These are phyloP conservation scores for Erethizon dorsatum DNA, from an alignment of 2,797 vertebrate genomes.

Conservation along the genomic window DNA sequence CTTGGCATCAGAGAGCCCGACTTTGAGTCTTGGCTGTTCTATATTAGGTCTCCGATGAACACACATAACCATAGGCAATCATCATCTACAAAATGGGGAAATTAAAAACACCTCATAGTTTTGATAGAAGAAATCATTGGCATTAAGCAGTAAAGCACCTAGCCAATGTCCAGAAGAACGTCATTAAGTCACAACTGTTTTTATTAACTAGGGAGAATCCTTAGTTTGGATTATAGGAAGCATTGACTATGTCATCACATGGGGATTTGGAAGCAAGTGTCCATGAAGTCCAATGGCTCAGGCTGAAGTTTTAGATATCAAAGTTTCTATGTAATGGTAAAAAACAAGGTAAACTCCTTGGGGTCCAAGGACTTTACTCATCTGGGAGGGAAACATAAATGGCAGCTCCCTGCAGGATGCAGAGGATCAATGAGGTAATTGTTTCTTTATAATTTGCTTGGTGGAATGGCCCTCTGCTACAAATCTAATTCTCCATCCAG, in stretches of 20 bases:
- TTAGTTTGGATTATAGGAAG: constrained; percentile 1
- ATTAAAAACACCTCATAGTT: background rate
- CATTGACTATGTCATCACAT: background rate
- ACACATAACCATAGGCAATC: background rate
- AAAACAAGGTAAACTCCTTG: background rate
- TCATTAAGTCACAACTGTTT: background rate
- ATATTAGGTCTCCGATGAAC: background rate
- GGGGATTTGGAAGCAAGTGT: background rate
- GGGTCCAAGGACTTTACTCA: background rate
- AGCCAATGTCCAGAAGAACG: background rate
- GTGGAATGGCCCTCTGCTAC: background rate
- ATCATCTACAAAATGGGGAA: background rate
- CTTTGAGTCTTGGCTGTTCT: background rate
- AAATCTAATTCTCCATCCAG: background rate
- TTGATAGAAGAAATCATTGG: background rate
- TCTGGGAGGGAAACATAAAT: background rate
- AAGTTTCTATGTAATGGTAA: background rate
- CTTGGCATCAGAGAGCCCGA: background rate
- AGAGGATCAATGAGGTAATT: background rate
- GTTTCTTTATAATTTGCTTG: constrained; percentile 15
- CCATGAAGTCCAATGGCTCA: background rate
- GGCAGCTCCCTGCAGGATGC: background rate
- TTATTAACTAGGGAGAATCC: background rate
- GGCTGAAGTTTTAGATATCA: background rate
- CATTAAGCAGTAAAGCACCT: background rate